Percentiles rank a stretch among this genome's conserved stretches.
Evolutionary conservation across 37 sponge, comb jelly and placozoan genomes (phyloP).

Genomic region (Mnemiopsis leidyi): DNA sequence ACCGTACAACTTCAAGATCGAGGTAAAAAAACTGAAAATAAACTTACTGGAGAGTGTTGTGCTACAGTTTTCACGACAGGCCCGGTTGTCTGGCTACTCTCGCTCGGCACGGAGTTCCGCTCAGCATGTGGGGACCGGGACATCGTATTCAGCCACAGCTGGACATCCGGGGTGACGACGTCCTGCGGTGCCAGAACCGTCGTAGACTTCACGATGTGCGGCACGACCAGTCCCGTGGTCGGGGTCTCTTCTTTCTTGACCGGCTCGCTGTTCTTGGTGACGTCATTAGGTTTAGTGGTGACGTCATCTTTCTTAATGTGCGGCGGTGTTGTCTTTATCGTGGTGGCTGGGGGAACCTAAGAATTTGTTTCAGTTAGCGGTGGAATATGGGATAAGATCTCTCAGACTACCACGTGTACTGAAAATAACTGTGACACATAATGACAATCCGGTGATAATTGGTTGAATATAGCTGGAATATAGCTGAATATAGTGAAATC

Average conservation of each 20-base stretch:
- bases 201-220: not conserved
- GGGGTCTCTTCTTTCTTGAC: not conserved
- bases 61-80: not conserved
- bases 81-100: not conserved
- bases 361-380: too few relatives aligned
- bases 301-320: not conserved
- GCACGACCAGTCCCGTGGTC: not conserved
- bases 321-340: not conserved
- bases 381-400: too few relatives aligned
- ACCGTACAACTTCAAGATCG: not conserved
- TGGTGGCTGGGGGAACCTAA: not conserved
- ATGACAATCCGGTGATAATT: not conserved
- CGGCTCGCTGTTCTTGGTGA: not conserved
- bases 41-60: slow-evolving; percentile 4
- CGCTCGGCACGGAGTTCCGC: not conserved
- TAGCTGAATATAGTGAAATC: too few relatives aligned
- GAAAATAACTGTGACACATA: slow-evolving; percentile 4
- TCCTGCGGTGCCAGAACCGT: not conserved
- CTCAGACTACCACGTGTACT: too few relatives aligned
- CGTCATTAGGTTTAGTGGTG: not conserved
- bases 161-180: not conserved
- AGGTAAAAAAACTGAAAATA: not conserved
- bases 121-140: not conserved
- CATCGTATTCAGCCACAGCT: slow-evolving; percentile 52
- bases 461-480: too few relatives aligned